Evolutionary conservation across 2,797 vertebrate genomes (phyloP), one percentile per base, ranked within the genome.

Genomic region (Bradypus variegatus): DNA sequence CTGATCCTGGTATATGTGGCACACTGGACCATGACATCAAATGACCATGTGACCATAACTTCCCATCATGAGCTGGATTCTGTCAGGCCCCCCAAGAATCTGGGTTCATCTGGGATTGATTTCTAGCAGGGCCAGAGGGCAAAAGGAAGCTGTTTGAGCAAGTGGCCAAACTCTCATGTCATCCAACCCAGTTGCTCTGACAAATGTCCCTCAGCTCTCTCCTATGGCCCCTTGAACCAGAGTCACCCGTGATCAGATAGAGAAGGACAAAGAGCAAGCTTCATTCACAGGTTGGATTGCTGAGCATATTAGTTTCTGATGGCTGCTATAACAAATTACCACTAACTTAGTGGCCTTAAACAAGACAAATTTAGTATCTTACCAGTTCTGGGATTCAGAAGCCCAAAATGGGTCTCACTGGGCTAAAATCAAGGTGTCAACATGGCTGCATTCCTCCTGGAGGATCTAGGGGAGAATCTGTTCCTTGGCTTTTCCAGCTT

Each of bases 1-100:
- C 0, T 5, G 65, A 29, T 8, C 33, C 72, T 38, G 27, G 33
- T 12, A 65, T 27, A 6, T 1, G 16, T 0, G 6, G 29, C 50
- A 36, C 33, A 53, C n/a, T 9, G n/a, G 67, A 27, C 8, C 10
- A 4, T 5, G n/a, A 65, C 4, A 0, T 50, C 82, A 33, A 60
- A 55, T 19, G 41, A 29, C 14, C 23, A 0, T 0, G 31, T 12
- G 69, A n/a, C 50, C 25, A 33, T 33, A 3, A 13, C 58, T 23
- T 21, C 50, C 50, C 29, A 2, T 11, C 5, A 2, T 3, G 31
- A 70, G 7, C 78, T 31, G 41, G 27, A 25, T 4, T 55, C 65
- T 21, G 12, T 21, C 72, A 78, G n/a, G 25, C 18, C 50, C 50
- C 41, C 31, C 18, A 36, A 45, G 2, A n/a, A 5, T 7, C 58